Conservation (phyloP, 2,797 vertebrate species). For the Pangasius larnaudii region DNA sequence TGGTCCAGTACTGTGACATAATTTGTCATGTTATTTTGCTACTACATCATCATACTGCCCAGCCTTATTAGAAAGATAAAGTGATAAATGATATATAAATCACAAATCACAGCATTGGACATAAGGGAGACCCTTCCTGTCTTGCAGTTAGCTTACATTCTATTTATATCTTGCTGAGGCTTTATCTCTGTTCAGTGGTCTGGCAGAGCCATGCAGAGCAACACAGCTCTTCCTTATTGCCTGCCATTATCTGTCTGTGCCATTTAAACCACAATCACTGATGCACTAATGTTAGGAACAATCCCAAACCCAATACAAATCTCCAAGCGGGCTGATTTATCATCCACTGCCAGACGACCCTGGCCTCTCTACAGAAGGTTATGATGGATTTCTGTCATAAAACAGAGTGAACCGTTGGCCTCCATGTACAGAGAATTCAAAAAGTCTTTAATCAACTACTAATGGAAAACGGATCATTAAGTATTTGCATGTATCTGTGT, state of each 20-base stretch:
- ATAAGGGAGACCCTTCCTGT: not conserved
- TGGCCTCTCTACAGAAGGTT: not conserved
- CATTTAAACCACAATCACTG: slow-evolving; percentile 40
- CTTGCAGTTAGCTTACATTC: slow-evolving; percentile 13
- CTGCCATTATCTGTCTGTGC: slow-evolving; percentile 24
- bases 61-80: not conserved
- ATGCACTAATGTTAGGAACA: slow-evolving; percentile 34
- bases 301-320: slow-evolving; percentile 9
- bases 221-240: slow-evolving; percentile 35
- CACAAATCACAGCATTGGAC: not conserved
- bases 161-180: slow-evolving; percentile 23
- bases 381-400: not conserved
- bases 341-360: not conserved
- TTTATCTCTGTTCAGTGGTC: slow-evolving; percentile 24
- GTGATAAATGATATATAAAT: not conserved
- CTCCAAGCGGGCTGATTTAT: slow-evolving; percentile 8
- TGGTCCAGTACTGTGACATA: not conserved
- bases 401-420: not conserved
- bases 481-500: not conserved
- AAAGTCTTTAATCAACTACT: not conserved
- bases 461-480: not conserved
- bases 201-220: slow-evolving; percentile 16
- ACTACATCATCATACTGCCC: slow-evolving; percentile 1
- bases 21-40: not conserved
- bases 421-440: not conserved